Base-by-base conservation (phyloP, 2,797 vertebrate species). In the Takifugu ocellatus region DNA sequence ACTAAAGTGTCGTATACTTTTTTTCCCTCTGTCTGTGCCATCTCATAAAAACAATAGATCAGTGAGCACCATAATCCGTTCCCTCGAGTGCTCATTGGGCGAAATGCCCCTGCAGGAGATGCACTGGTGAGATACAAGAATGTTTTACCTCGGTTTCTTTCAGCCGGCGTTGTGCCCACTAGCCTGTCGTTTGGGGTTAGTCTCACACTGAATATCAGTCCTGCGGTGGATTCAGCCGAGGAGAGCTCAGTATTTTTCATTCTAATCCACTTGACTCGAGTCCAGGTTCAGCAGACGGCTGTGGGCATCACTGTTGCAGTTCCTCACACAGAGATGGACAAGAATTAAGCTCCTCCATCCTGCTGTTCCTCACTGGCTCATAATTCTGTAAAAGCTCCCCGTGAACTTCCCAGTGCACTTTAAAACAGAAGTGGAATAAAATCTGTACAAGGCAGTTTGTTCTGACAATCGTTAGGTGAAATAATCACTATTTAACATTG, bases 81-180 rank as follows among this genome's bases (percentile, higher is more conserved):
- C 54, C 51, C 68, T 53, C 60, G 70, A 84, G 78, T 81, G 74
- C 59, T 48, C 56, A 70, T 72, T 74, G 84, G 79, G 70, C 66
- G 63, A 62, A 59, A 56, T 53, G 68, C 61, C 74, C 26, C 61
- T 49, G 53, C 42, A 47, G 56, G 21, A 66, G 66, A 74, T 52
- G 61, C 56, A 51, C 26, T 51, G 42, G 42, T 49, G 51, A 67
- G 55, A 68, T 48, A 59, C 44, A 46, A 69, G 65, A 66, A 59
- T 60, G 51, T 66, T 77, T 77, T 75, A 84, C 83, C 83, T 79
- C 43, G 51, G 65, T 59, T 47, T 25, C 49, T 68, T 58, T 61
- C 16, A 61, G 45, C 9, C 12, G 21, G 48, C 14, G 9, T 46
- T 44, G 56, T 5, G 24, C 44, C 46, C 45, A 44, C 43, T 9